Evolutionary conservation across 2,797 vertebrate genomes (phyloP).

Genomic region (Takifugu ocellatus): DNA sequence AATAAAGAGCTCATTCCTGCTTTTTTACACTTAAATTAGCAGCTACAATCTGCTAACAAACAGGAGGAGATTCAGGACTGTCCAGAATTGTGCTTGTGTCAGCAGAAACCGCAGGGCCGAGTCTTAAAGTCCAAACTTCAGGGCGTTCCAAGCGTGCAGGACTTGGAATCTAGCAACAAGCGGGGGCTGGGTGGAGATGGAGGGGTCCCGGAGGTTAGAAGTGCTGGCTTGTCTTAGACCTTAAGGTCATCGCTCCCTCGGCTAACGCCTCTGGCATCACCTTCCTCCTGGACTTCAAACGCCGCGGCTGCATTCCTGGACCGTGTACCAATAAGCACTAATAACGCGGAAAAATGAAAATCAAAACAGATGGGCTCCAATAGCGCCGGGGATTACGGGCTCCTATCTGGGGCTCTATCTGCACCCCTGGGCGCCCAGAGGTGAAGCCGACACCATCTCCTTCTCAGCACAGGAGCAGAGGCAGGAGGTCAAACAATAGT

Average conservation of each 20-base stretch:
- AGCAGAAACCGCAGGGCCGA: background rate
- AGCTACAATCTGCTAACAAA: too few relatives aligned
- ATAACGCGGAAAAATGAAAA: slow-evolving; percentile 87
- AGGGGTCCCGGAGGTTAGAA: slow-evolving; percentile 64
- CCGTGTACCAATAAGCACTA: slow-evolving; percentile 85
- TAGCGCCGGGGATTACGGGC: slow-evolving; percentile 76
- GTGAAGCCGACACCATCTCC: slow-evolving; percentile 64
- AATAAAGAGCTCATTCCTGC: too few relatives aligned
- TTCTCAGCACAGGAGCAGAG: slow-evolving; percentile 60
- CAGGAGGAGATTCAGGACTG: too few relatives aligned
- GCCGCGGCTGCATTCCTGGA: slow-evolving; percentile 78
- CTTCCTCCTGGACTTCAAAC: slow-evolving; percentile 81
- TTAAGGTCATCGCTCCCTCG: slow-evolving; percentile 78
- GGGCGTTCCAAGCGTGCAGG: slow-evolving; percentile 25
- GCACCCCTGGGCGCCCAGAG: slow-evolving; percentile 70
- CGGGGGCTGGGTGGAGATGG: slow-evolving; percentile 16
- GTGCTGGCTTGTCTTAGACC: slow-evolving; percentile 77
- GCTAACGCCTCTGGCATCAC: slow-evolving; percentile 79
- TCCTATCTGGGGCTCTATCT: slow-evolving; percentile 74
- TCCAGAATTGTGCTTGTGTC: too few relatives aligned
- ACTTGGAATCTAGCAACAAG: slow-evolving; percentile 67
- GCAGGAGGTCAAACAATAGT: slow-evolving; percentile 37
- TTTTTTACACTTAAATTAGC: too few relatives aligned
- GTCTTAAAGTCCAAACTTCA: slow-evolving; percentile 32
- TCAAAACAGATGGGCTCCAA: slow-evolving; percentile 85